Evolutionary conservation across 2,797 vertebrate genomes (phyloP), one percentile per base, ranked within the genome.

Genomic region (Masticophis lateralis): DNA sequence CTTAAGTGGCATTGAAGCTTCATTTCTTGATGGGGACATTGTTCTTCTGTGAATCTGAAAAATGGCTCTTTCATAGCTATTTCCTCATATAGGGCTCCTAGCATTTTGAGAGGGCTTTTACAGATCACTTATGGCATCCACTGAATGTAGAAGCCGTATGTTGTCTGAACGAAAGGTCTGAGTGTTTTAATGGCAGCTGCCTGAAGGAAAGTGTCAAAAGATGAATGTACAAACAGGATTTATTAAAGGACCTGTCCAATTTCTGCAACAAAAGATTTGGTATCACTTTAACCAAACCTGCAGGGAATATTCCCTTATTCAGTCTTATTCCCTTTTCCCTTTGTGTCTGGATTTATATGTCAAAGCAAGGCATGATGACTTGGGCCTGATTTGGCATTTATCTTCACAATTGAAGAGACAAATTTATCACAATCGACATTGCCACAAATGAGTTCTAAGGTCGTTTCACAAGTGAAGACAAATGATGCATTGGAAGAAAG

Each of bases 391-490:
- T 96, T 92, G 94, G 87, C 95, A 97, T 97, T 96, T 95, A 96
- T 97, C 95, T 97, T 97, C 93, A 93, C 95, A 95, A 95, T 61
- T 93, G 91, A 95, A 94, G 92, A 96, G 94, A 94, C 94, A 95
- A 95, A 97, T 97, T 95, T 95, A 96, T 97, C 96, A 96, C 94
- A 95, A 91, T 88, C 90, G 94, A 94, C 95, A 93, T 95, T 96
- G 95, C 94, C 91, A 96, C 88, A 94, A 96, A 95, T 95, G 95
- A 95, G 93, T 95, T 97, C 94, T 96, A 95, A 96, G 95, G 91
- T 95, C 94, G 94, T 87, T 91, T 96, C 95, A 92, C 87, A 95
- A 96, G 95, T 94, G 94, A 97, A 96, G 97, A 97, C 90, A 94
- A 96, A 97, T 96, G 88, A 94, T 90, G 61, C 43, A 94, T 92